Percentiles rank a stretch among this genome's conserved stretches.
Conservation (phyloP, 2,797 vertebrate genomes). For the Sebastiscus tertius region DNA sequence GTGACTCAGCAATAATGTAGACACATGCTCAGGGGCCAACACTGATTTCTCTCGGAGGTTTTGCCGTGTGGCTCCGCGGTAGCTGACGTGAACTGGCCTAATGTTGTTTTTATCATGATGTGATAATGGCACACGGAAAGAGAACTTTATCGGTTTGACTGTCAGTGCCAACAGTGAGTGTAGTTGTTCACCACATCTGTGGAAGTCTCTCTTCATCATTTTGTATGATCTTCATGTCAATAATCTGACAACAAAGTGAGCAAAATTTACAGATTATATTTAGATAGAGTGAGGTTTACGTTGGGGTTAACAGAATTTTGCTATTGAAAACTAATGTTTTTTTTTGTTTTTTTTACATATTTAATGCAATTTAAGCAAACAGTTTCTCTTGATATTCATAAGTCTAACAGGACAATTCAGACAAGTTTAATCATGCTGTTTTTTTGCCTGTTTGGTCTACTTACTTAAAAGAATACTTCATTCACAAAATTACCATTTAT, state of each 20-base stretch:
- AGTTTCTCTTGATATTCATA: neutral
- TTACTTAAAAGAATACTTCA: neutral
- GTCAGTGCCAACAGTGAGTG: neutral
- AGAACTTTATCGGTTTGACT: neutral
- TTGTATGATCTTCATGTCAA: neutral
- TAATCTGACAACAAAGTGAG: neutral
- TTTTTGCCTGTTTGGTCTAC: neutral
- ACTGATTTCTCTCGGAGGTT: slow-evolving; percentile 33
- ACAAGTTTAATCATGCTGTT: neutral
- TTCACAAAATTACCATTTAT: neutral
- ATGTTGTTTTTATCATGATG: neutral
- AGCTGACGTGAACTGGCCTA: neutral
- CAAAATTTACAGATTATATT: neutral
- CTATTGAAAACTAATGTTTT: neutral
- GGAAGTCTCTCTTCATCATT: neutral
- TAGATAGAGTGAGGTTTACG: too few species aligned
- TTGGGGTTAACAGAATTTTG: neutral
- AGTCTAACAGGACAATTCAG: neutral
- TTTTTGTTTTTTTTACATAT: neutral
- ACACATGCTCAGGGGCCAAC: slow-evolving; percentile 3
- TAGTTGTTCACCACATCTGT: neutral
- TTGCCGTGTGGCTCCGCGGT: neutral
- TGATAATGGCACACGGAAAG: neutral
- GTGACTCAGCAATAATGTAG: slow-evolving; percentile 67
- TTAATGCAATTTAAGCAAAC: neutral